Conservation (phyloP, 2,888 invertebrate genomes). For the Epirrita christyi region DNA sequence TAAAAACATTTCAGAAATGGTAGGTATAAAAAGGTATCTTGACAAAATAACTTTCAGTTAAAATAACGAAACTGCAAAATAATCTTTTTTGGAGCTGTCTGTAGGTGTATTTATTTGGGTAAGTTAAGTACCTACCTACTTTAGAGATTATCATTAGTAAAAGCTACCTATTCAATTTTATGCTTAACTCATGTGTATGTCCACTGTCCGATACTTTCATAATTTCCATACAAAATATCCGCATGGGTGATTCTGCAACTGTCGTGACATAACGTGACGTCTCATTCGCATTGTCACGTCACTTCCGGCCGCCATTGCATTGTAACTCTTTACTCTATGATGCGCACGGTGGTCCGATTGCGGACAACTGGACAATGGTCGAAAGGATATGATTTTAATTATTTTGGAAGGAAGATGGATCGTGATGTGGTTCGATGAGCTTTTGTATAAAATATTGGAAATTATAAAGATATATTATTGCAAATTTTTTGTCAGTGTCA, state of each 20-base stretch:
- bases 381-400: slow-evolving; percentile 31
- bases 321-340: slow-evolving; percentile 45
- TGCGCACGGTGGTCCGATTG: slow-evolving; percentile 53
- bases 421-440: slow-evolving; percentile 15
- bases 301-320: slow-evolving; percentile 46
- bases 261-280: slow-evolving; percentile 41
- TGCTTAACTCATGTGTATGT: slow-evolving; percentile 42
- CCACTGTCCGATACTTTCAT: slow-evolving; percentile 32
- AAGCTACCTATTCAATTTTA: slow-evolving; percentile 2
- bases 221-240: slow-evolving; percentile 16
- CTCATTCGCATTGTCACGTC: slow-evolving; percentile 28
- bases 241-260: slow-evolving; percentile 47
- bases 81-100: too few species aligned
- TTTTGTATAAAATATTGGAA: slow-evolving; percentile 21
- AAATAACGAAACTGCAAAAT: too few species aligned
- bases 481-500: slow-evolving; percentile 5
- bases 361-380: slow-evolving; percentile 26
- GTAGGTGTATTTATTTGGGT: too few species aligned
- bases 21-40: too few species aligned
- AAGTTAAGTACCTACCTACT: too few species aligned
- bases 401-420: slow-evolving; percentile 35
- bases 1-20: too few species aligned
- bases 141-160: not conserved
- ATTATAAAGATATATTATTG: slow-evolving; percentile 5
- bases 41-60: too few species aligned